A percentile compares a stretch with the other conserved stretches of the same genome.
These are phyloP conservation scores for Mycteria americana DNA, from an alignment of 2,797 vertebrate genomes.

Conservation along the genomic window DNA sequence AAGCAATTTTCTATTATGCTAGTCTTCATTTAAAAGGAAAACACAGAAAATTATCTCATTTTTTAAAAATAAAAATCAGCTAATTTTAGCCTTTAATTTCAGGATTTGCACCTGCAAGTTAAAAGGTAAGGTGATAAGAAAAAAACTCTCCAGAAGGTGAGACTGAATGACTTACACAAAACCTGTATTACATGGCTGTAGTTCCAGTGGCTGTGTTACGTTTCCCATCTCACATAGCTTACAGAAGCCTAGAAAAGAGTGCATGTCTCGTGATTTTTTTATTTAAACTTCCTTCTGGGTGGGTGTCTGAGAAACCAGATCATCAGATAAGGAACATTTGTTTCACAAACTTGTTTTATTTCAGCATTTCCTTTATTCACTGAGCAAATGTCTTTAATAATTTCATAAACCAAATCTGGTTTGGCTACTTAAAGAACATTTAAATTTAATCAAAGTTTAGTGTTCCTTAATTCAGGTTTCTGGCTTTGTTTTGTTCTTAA, in stretches of 20 bases:
- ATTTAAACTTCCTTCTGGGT: conserved; percentile 18
- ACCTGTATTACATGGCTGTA: neutral
- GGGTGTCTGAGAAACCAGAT: conserved; percentile 26
- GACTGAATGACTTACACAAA: neutral
- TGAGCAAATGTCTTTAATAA: conserved; percentile 7
- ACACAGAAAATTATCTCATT: neutral
- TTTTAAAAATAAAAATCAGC: neutral
- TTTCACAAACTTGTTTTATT: conserved; percentile 35
- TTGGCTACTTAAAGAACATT: conserved; percentile 20
- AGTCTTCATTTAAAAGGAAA: neutral
- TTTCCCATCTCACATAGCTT: neutral
- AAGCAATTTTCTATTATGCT: neutral
- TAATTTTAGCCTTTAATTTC: neutral
- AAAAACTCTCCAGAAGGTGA: neutral
- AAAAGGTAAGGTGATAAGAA: neutral
- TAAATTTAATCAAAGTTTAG: neutral
- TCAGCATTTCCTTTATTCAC: neutral
- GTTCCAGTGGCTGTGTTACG: neutral
- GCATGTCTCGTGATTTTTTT: neutral
- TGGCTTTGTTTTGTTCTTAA: neutral
- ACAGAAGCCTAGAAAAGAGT: neutral
- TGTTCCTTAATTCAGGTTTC: neutral
- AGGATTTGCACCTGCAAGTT: neutral
- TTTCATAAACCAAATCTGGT: conserved; percentile 4
- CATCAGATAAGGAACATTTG: conserved; percentile 31